Base-by-base conservation (phyloP, 1,140 invertebrate genomes). In the Telenomus remus region DNA sequence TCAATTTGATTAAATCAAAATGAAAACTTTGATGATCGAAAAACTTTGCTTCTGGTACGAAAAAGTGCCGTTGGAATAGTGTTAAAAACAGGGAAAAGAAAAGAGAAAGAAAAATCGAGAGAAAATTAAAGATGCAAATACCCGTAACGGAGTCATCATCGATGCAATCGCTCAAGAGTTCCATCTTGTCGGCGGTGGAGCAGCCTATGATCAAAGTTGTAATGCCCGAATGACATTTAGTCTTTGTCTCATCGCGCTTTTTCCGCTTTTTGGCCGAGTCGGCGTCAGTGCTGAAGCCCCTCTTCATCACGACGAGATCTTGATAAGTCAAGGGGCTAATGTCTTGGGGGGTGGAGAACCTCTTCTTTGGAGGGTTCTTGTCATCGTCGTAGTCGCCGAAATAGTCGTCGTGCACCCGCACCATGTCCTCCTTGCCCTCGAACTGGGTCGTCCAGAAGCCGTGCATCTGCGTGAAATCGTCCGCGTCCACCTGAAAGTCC, bases 101-200 rank as follows among this genome's bases (percentile, higher is more conserved):
- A 13, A 44, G 13, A 12, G 16, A 16, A 54, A 42, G 39, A 19
- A 42, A 8, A 49, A 42, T 39, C 12, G 16, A 51, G 9, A 51
- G n/a, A 37, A n/a, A 57, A 27, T 27, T 3, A 27, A 57, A 70
- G 69, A 59, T 33, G 42, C 13, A 66, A 65, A 37, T 66, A 89
- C 89, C 89, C 53, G 86, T 84, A 34, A 88, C 80, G 13, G 88
- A 82, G 81, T 91, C 91, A 5, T 91, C 89, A 65, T 88, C 88
- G 43, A 90, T 86, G 85, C 93, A 94, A 56, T 91, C 89, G 33
- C 91, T 91, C 69, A 91, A 90, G 81, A 94, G 92, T 82, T 94
- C 92, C 87, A 94, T 91, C 27, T 91, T 91, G 83, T 94, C 93
- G 70, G 90, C 89, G 6, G 87, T 89, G n/a, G 89, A 91, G 80